Evolutionary conservation across 2,113 vertebrate genomes (phyloP), one percentile per base, ranked within the genome.

Genomic region (Brachypodius melanocephalos): DNA sequence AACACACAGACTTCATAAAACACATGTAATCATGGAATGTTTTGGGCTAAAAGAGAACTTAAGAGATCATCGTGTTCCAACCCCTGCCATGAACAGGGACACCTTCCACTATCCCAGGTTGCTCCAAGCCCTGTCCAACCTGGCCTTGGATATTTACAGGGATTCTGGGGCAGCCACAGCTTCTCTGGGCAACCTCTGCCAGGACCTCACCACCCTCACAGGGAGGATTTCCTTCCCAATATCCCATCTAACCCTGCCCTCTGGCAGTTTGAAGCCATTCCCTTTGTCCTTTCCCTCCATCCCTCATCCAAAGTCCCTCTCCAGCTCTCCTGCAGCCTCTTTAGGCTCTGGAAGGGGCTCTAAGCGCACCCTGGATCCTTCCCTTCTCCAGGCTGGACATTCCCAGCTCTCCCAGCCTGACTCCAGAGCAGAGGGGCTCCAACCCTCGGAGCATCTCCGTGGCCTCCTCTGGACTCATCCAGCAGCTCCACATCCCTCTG

Each of bases 61-160:
- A 3, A 54, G n/a, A 31, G 3, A 42, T 43, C 4, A 65, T 7
- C 4, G 1, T 0, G 0, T 65, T 49, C 31, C 42, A 72, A 0
- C 2, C 2, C 2, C 24, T 34, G 20, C 34, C 29, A 21, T 26
- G 31, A 8, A 4, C 42, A 63, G 34, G 21, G 34, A n/a, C 24
- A 17, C 6, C 2, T 62, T 9, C 19, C n/a, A 34, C 29, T 6
- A 4, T 1, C 12, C 48, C 49, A 49, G 31, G 20, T 3, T 57
- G 31, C 7, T 79, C 42, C 57, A 72, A 62, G 7, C 2, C 10
- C 5, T 0, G 0, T 42, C 48, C 29, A 78, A 0, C 6, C 8
- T 46, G n/a, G 4, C 7, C 19, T 29, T 3, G 40, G 4, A 28
- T 17, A 49, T 0, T 49, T 57, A 14, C 21, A 80, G 51, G 36